Conservation (phyloP, 1,140 invertebrate genomes). For the Megathymus violae region DNA sequence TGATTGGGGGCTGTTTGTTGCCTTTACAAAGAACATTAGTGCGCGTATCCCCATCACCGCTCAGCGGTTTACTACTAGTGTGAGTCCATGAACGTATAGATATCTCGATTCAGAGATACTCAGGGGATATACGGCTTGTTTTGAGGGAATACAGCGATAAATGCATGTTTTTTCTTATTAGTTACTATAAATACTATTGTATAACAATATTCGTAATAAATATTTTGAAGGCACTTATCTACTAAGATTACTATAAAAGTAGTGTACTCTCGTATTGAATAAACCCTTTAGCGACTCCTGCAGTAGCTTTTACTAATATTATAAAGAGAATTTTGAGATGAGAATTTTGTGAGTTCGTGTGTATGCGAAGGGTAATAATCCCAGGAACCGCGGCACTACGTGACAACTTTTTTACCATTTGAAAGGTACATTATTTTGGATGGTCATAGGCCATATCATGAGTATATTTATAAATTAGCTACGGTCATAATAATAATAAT, state of each 20-base stretch:
- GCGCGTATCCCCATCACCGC: conserved; percentile 22
- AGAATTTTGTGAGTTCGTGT: no score
- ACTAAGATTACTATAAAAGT: conserved; percentile 1
- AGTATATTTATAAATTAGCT: no score
- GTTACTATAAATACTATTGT: conserved; percentile 4
- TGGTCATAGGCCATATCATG: no score
- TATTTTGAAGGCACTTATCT: conserved; percentile 17
- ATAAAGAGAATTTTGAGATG: no score
- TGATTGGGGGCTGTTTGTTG: conserved; percentile 75
- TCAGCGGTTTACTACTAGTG: conserved; percentile 9
- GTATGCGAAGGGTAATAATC: no score
- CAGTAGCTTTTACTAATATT: no score
- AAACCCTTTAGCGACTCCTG: neutral
- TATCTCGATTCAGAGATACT: conserved; percentile 1
- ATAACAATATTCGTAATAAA: conserved; percentile 21
- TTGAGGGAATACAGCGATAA: conserved; percentile 20
- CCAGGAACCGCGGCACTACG: no score
- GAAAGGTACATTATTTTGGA: no score
- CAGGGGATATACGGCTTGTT: conserved; percentile 9
- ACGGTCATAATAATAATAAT: no score
- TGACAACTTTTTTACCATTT: no score
- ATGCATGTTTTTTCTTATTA: conserved; percentile 19
- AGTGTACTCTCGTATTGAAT: neutral
- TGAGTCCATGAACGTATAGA: neutral
- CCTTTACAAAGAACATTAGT: conserved; percentile 76